Percentiles rank a stretch among this genome's conserved stretches.
These are phyloP conservation scores for Fratercula arctica DNA, from an alignment of 2,797 vertebrate genomes.

Conservation along the genomic window DNA sequence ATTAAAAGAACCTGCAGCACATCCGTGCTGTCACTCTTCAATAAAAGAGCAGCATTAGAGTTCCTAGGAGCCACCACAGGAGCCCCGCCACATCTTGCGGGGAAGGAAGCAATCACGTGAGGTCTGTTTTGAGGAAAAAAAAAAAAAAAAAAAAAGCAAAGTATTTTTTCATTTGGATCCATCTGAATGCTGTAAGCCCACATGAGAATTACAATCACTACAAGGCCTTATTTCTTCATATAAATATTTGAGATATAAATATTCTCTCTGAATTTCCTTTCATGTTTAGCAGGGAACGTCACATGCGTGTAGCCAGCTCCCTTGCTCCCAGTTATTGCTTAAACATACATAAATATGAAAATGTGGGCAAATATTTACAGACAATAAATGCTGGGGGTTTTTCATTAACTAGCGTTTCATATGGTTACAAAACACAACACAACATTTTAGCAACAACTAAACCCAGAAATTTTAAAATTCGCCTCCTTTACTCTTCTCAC, in stretches of 20 bases:
- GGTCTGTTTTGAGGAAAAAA: neutral
- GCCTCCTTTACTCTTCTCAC: neutral
- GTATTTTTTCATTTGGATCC: neutral
- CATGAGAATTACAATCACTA: neutral
- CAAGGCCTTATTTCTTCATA: neutral
- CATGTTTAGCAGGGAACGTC: neutral
- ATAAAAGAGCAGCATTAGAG: neutral
- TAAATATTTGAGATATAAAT: neutral
- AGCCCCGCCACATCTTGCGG: neutral
- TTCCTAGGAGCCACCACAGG: neutral
- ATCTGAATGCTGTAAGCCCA: neutral
- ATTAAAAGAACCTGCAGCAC: neutral
- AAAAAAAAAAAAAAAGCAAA: neutral
- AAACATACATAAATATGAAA: neutral
- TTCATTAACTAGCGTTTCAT: constrained; percentile 3
- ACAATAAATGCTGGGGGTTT: neutral
- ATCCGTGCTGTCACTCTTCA: neutral
- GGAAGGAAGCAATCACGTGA: neutral
- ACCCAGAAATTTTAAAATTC: neutral
- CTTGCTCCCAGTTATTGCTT: neutral
- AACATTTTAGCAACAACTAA: neutral
- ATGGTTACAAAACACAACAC: neutral
- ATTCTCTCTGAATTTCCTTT: neutral
- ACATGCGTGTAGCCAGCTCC: neutral
- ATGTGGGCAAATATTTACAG: constrained; percentile 21